Base-by-base conservation (phyloP, 2,113 vertebrate species). In the Macheiramphus alcinus region DNA sequence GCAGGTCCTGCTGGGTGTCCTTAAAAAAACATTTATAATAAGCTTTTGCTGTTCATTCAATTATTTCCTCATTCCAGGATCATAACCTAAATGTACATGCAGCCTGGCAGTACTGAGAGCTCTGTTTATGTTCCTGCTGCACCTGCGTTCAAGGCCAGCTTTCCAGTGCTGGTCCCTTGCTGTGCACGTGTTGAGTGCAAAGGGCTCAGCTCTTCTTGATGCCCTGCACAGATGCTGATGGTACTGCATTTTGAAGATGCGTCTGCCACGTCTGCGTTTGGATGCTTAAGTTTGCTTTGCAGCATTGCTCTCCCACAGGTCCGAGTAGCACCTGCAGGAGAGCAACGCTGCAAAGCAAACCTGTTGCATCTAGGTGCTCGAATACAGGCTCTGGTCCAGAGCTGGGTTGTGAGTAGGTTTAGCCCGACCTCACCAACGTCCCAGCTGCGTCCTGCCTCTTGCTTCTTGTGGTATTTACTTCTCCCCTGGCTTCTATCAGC, bases 381-480 rank as follows among this genome's bases (percentile, higher is more conserved):
- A 56, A 63, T 34, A 20, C 48, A 65, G 4, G 8, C 42, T 67
- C 11, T 56, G n/a, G 12, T 76, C 29, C 32, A 26, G 42, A 87
- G 78, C 38, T 40, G 73, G 19, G 6, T 16, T 86, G 8, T 32
- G 59, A 66, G 50, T 31, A 22, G 32, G 27, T 65, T 74, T 66
- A 84, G 45, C 42, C 34, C 0, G 0, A 29, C 7, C 22, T 75
- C 47, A 48, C 42, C 56, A 21, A 8, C 0, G 2, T 67, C 38
- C 36, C 61, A 67, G 3, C 31, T 0, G 0, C 0, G 0, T 36
- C 34, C 58, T 80, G 50, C 42, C 38, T 88, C 13, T 29, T 19
- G 32, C 2, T 82, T 93, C 65, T 47, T 50, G 38, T 2, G 29
- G 8, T 14, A 21, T 63, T 55, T 32, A 6, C 43, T 66, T 63